Base-by-base conservation (phyloP, 2,888 invertebrate species). In the Brachyptera risi region DNA sequence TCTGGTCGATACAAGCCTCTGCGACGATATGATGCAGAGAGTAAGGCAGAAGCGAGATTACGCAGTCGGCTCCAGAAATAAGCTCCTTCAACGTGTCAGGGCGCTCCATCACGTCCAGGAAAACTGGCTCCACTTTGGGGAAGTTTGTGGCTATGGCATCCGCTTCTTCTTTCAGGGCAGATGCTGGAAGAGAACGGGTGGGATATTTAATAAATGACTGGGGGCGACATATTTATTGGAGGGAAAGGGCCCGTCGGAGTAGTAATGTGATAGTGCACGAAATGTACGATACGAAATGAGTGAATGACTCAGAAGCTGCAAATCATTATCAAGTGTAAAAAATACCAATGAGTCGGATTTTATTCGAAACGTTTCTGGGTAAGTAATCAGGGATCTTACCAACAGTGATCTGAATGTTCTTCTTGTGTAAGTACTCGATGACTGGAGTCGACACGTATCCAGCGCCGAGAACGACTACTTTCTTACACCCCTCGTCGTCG, bases 361-460 rank as follows among this genome's bases (percentile, higher is more conserved):
- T n/a, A n/a, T n/a, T n/a, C n/a, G n/a, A n/a, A n/a, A n/a, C n/a
- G 31, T 11, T 31, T 31, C n/a, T n/a, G n/a, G n/a, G n/a, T n/a
- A n/a, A 5, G 40, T 9, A n/a, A n/a, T n/a, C n/a, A n/a, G n/a
- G n/a, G n/a, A 13, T 63, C 75, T 69, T 73, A 83, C 92, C 92
- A 2, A 97, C 83, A 5, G 90, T 90, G 27, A 97, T 85, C n/a
- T 84, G 83, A 21, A 95, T 72, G 38, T 76, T 73, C 17, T 70
- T 68, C 56, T 92, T 81, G 60, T 91, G 83, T 26, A 99, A 79
- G 78, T 97, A 99, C 73, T 99, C 97, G 0, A 99, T 91, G 1
- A 97, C 81, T 0, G 99, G 99, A 0, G 90, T 89, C 0, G 95
- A 89, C 0, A 99, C 98, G 71, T 92, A 87, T 0, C 99, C 99